Percentiles rank a stretch among this genome's conserved stretches.
phyloP scores from a whole-genome alignment of 1,140 invertebrate species.

The Holcopasites calliopsidis region DNA sequence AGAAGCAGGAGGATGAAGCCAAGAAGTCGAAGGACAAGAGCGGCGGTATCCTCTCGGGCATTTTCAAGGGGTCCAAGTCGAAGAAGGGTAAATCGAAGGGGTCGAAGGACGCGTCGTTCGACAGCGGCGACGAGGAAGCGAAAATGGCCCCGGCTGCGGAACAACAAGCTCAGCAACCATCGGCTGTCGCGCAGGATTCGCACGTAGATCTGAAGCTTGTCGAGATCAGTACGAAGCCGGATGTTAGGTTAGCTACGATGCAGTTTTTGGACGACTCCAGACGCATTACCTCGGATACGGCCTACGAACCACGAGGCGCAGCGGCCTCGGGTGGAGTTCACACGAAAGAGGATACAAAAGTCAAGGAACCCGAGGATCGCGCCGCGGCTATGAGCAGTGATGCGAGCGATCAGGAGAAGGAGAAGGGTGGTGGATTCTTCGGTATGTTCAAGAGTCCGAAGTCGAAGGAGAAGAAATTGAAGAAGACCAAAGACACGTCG shows the following conservation, averaged over 20 bases:
- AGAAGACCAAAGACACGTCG: constrained; percentile 62
- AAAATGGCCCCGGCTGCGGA: constrained; percentile 26
- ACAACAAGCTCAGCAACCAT: not conserved
- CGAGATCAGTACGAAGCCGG: not conserved
- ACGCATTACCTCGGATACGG: constrained; percentile 35
- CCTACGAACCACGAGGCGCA: constrained; percentile 9
- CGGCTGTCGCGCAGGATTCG: not conserved
- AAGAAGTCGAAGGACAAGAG: constrained; percentile 75
- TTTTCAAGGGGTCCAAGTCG: constrained; percentile 74
- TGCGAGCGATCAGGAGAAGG: constrained; percentile 37
- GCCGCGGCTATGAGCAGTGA: not conserved
- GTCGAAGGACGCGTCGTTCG: constrained; percentile 70
- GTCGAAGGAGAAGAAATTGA: constrained; percentile 62
- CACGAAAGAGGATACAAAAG: not conserved
- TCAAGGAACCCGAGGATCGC: constrained; percentile 8
- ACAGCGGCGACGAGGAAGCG: constrained; percentile 68
- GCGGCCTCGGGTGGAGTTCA: not conserved
- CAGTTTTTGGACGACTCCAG: constrained; percentile 62
- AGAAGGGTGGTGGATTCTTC: constrained; percentile 60
- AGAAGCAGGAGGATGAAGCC: constrained; percentile 66
- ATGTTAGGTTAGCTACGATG: constrained; percentile 48
- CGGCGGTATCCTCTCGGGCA: constrained; percentile 70
- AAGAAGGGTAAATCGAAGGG: constrained; percentile 72
- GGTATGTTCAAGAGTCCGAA: constrained; percentile 68
- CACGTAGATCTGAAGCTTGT: not conserved